A percentile compares a stretch with the other conserved stretches of the same genome.
Evolutionary conservation across 2,888 invertebrate species (phyloP).

Genomic region (Zygaena filipendulae): DNA sequence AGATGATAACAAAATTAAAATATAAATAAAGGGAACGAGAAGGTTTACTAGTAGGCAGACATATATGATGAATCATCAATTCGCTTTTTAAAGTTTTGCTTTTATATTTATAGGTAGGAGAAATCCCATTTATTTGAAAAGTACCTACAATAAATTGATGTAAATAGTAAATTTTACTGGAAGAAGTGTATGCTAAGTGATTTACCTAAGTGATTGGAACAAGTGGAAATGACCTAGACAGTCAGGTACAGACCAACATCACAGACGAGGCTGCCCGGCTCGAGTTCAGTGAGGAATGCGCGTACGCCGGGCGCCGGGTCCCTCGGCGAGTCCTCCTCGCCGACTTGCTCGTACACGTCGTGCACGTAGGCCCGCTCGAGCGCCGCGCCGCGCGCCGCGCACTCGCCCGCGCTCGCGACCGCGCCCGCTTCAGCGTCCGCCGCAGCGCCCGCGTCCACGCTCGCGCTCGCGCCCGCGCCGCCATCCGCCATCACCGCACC

Average conservation of each 20-base stretch:
- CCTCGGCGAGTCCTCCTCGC: slow-evolving; percentile 61
- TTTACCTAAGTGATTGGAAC: no score
- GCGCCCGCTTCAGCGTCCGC: slow-evolving; percentile 21
- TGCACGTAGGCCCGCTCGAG: slow-evolving; percentile 84
- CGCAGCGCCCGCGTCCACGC: slow-evolving; percentile 18
- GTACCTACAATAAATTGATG: no score
- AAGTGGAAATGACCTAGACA: no score
- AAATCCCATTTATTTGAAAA: no score
- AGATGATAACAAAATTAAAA: no score
- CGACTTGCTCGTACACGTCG: slow-evolving; percentile 95
- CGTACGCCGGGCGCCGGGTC: slow-evolving; percentile 76
- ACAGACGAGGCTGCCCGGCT: slow-evolving; percentile 92
- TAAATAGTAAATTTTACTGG: no score
- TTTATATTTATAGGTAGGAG: no score
- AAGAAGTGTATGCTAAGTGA: no score
- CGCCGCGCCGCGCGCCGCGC: slow-evolving; percentile 46
- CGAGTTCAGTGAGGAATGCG: slow-evolving; percentile 86
- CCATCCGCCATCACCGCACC: slow-evolving; percentile 63
- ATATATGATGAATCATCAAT: no score
- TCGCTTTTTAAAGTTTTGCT: no score
- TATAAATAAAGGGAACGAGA: no score
- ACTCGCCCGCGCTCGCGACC: slow-evolving; percentile 34
- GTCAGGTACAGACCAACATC: slow-evolving; percentile 92
- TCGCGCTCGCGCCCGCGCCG: slow-evolving; percentile 31
- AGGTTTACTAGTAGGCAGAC: no score